Percentiles rank a stretch among this genome's conserved stretches.
Conservation (phyloP, 2,113 vertebrate species). For the Cervus canadensis region DNA sequence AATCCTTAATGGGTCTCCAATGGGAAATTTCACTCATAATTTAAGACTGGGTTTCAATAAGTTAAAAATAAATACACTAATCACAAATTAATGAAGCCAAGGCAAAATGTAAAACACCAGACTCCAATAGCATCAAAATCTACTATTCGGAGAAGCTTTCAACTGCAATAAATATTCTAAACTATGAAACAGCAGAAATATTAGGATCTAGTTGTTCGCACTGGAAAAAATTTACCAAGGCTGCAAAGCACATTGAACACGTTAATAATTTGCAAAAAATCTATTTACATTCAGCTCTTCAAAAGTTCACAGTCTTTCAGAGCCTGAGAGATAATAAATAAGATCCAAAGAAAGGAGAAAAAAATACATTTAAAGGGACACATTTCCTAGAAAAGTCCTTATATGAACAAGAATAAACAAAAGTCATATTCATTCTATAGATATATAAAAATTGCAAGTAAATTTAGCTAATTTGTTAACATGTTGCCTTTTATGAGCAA, state of each 20-base stretch:
- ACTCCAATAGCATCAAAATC: not conserved
- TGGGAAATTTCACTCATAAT: not conserved
- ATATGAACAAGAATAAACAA: not conserved
- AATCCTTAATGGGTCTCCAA: not conserved
- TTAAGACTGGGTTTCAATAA: slow-evolving; percentile 36
- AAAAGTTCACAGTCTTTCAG: slow-evolving; percentile 36
- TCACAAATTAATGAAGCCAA: slow-evolving; percentile 27
- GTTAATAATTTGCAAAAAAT: slow-evolving; percentile 40
- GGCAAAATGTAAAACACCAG: slow-evolving; percentile 33
- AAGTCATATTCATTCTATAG: not conserved
- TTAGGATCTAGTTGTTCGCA: not conserved
- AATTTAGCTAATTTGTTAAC: not conserved
- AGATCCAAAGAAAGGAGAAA: slow-evolving; percentile 22
- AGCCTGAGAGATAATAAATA: not conserved
- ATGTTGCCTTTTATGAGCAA: slow-evolving; percentile 21
- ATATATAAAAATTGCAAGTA: not conserved
- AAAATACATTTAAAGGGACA: slow-evolving; percentile 21
- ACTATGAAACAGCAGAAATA: slow-evolving; percentile 23
- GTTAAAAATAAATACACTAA: slow-evolving; percentile 13
- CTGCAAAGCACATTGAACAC: slow-evolving; percentile 30
- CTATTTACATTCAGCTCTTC: slow-evolving; percentile 7
- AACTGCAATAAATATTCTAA: not conserved
- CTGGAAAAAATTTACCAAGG: slow-evolving; percentile 2
- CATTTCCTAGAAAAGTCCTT: slow-evolving; percentile 22
- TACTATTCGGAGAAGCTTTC: not conserved